A percentile compares a stretch with the other conserved stretches of the same genome.
phyloP scores from a whole-genome alignment of 2,888 invertebrate genomes.

The Tetramorium bicarinatum region DNA sequence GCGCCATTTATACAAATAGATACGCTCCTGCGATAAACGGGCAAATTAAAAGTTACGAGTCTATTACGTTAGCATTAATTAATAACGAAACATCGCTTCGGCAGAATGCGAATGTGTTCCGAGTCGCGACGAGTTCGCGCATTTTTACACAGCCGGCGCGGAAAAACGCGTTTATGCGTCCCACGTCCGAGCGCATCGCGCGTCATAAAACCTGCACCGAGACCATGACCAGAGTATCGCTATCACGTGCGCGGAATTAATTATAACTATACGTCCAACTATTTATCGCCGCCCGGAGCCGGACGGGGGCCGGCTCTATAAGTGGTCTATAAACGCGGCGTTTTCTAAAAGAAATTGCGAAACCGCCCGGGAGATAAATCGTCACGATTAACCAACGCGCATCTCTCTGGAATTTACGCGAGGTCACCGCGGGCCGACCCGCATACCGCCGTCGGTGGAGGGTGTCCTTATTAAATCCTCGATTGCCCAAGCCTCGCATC shows the following conservation, averaged over 20 bases:
- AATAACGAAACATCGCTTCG: background rate
- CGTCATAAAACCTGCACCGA: slow-evolving; percentile 9
- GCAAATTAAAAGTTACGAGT: background rate
- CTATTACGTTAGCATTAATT: background rate
- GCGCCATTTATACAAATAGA: background rate
- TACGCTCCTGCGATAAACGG: background rate
- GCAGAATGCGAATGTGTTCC: background rate
- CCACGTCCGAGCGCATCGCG: slow-evolving; percentile 24
- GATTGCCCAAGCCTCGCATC: background rate
- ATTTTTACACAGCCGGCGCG: slow-evolving; percentile 5
- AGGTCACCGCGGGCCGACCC: slow-evolving; percentile 7
- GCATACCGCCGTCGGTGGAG: slow-evolving; percentile 17
- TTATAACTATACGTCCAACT: slow-evolving; percentile 3
- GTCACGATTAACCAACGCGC: slow-evolving; percentile 18
- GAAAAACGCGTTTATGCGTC: slow-evolving; percentile 8
- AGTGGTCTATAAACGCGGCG: background rate
- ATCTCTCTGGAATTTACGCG: slow-evolving; percentile 26
- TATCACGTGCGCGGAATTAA: slow-evolving; percentile 38
- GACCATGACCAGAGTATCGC: slow-evolving; percentile 8
- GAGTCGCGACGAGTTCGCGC: background rate
- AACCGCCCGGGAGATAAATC: slow-evolving; percentile 41
- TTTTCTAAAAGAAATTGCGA: slow-evolving; percentile 31
- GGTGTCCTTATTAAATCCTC: slow-evolving; percentile 31
- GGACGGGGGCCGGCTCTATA: background rate
- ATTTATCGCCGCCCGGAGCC: slow-evolving; percentile 14